Evolutionary conservation across 2,797 vertebrate genomes (phyloP).

Genomic region (Peromyscus nudipes): DNA sequence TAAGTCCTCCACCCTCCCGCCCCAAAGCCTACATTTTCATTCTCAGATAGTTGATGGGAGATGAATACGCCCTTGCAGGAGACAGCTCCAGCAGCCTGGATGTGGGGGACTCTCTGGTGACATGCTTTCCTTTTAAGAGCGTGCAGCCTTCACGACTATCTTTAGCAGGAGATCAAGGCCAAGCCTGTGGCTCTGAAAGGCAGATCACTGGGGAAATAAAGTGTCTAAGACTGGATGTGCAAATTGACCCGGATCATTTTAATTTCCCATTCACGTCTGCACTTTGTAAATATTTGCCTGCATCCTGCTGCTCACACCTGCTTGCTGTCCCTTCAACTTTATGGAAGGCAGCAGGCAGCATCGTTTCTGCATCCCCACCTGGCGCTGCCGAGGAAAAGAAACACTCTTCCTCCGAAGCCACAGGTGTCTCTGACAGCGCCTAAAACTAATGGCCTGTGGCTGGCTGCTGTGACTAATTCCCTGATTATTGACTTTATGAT

Average conservation of each 20-base stretch:
- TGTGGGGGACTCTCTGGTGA: background rate
- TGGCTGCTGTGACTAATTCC: conserved; percentile 83
- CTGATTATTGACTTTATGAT: conserved; percentile 85
- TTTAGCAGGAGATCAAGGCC: conserved; percentile 71
- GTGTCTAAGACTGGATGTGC: conserved; percentile 63
- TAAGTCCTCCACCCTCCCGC: background rate
- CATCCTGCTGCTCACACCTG: conserved; percentile 80
- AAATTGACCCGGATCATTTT: conserved; percentile 77
- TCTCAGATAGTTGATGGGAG: background rate
- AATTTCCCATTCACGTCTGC: conserved; percentile 78
- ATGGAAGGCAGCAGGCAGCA: conserved; percentile 67
- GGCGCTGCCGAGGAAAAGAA: conserved; percentile 50
- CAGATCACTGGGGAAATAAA: conserved; percentile 78
- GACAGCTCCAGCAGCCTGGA: background rate
- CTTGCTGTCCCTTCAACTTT: conserved; percentile 74
- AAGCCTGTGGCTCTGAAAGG: conserved; percentile 20
- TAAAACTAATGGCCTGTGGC: conserved; percentile 84
- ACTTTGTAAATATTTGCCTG: conserved; percentile 84
- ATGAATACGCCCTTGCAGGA: background rate
- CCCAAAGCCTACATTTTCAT: background rate
- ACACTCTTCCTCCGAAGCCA: conserved; percentile 54
- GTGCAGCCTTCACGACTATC: background rate
- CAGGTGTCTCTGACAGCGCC: conserved; percentile 81
- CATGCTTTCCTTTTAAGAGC: background rate
- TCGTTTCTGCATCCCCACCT: conserved; percentile 73